Base-by-base conservation (phyloP, 2,797 vertebrate genomes). In the Chrosomus eos region DNA sequence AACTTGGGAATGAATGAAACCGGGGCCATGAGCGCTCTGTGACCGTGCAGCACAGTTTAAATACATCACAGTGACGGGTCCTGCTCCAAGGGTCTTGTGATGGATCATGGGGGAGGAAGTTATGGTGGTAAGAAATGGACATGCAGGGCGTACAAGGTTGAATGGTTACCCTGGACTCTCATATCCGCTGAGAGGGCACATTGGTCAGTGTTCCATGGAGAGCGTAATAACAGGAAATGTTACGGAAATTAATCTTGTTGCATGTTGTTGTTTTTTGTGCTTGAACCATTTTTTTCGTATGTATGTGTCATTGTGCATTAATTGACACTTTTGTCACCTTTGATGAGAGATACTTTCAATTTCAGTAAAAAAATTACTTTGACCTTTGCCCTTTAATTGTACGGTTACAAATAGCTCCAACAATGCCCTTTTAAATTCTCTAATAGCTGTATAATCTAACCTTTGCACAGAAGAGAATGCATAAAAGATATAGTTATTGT, bases 401-500 rank as follows among this genome's bases (percentile, higher is more conserved):
- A 45, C 16, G 3, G 31, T 76, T 64, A 33, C 36, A 38, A 26
- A 53, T 67, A 48, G 48, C 28, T 53, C 40, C 16, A 36, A 64
- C 31, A 51, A 76, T 76, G 33, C 5, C 67, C 51, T 58, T 82
- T 74, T 33, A 66, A 82, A 64, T 82, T 60, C 33, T 43, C 48
- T 72, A 62, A 79, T 79, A 71, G 66, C 53, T 70, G 26, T 58
- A n/a, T 79, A 84, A 71, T 72, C 8, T 79, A 70, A 84, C 75
- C 51, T 79, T 78, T 79, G 75, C 67, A 11, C 26, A 8, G 38
- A 71, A 72, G 38, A 36, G 67, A 71, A 58, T 58, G 67, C 80
- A 58, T 53, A 36, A 80, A 26, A 80, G 8, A 80, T 68, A 43
- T 88, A 86, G 80, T 90, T 85, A 91, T 94, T 95, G 93, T 94